Percentiles rank a stretch among this genome's conserved stretches.
Evolutionary conservation across 1,140 invertebrate genomes (phyloP).

Genomic region (Diabrotica undecimpunctata): DNA sequence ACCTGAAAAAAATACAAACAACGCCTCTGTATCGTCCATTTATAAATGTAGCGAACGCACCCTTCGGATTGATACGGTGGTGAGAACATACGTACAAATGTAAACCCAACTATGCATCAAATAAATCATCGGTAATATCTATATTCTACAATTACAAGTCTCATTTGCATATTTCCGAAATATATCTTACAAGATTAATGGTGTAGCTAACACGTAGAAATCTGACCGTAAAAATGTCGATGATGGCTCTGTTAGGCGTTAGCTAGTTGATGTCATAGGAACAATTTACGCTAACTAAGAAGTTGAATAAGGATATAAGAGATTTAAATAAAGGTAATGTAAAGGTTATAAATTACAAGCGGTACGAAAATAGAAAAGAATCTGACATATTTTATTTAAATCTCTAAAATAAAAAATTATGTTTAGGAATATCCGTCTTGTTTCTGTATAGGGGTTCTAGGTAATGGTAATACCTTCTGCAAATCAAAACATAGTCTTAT

Average conservation of each 20-base stretch:
- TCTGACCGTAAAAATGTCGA: not conserved
- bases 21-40: constrained; percentile 8
- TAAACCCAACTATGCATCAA: constrained; percentile 1
- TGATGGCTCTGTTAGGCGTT: not conserved
- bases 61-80: constrained; percentile 17
- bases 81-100: constrained; percentile 19
- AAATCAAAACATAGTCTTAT: no score
- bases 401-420: not conserved
- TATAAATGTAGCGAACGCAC: constrained; percentile 15
- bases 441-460: no score
- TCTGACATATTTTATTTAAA: not conserved
- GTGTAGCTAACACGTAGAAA: not conserved
- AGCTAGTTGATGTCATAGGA: not conserved
- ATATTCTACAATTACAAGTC: constrained; percentile 17
- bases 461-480: no score
- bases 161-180: constrained; percentile 15
- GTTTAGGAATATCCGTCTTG: no score
- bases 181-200: constrained; percentile 13
- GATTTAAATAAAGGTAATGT: not conserved
- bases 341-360: not conserved
- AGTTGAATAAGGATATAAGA: not conserved
- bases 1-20: no score
- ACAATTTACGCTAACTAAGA: not conserved
- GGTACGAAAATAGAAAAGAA: not conserved
- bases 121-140: constrained; percentile 21